Conservation (phyloP, 2,113 vertebrate species). For the Paradisaea rubra region DNA sequence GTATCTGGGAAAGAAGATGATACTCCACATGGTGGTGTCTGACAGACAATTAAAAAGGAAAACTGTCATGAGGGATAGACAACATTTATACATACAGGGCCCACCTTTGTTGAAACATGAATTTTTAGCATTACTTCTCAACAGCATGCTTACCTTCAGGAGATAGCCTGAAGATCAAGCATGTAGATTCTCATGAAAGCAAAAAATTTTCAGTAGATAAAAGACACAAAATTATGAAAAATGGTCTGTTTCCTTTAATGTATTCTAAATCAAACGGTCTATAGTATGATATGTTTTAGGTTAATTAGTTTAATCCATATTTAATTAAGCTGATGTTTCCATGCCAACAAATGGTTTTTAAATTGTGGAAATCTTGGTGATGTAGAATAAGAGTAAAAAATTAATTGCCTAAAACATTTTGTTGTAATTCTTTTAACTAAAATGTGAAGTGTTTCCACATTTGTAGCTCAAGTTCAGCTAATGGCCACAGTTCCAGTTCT, state of each 20-base stretch:
- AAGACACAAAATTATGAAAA: conserved; percentile 58
- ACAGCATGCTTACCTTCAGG: background rate
- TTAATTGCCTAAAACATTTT: conserved; percentile 68
- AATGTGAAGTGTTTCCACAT: conserved; percentile 24
- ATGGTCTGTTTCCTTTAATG: conserved; percentile 51
- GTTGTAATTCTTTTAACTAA: conserved; percentile 48
- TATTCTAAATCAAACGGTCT: conserved; percentile 63
- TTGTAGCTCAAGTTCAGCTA: conserved; percentile 40
- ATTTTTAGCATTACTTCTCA: background rate
- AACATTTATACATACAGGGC: background rate
- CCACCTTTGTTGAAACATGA: background rate
- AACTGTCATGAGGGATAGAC: background rate
- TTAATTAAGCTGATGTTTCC: conserved; percentile 73
- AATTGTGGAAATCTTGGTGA: conserved; percentile 64
- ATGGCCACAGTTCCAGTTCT: background rate
- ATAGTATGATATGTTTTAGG: conserved; percentile 66
- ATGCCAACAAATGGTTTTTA: conserved; percentile 75
- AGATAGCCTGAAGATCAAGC: background rate
- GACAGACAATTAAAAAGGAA: background rate
- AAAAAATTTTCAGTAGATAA: conserved; percentile 49
- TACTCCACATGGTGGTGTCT: background rate
- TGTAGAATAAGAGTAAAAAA: conserved; percentile 58
- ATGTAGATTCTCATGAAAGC: background rate
- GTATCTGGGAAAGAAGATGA: background rate
- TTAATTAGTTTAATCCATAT: conserved; percentile 76